Evolutionary conservation across 2,113 vertebrate species (phyloP), one percentile per base, ranked within the genome.

Genomic region (Rynchops niger): DNA sequence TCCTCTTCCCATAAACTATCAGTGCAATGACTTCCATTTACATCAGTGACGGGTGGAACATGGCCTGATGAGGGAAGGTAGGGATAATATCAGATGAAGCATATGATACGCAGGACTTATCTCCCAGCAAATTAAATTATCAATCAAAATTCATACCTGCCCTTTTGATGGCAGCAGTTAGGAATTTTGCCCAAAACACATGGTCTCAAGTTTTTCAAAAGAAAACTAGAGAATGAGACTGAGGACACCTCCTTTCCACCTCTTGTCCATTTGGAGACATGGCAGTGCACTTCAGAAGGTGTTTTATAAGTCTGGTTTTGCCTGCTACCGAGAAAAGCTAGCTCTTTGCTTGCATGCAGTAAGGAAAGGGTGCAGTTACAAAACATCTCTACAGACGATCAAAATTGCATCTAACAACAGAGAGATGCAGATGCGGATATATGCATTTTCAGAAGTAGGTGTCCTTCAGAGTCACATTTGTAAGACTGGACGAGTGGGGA

Each of bases 401-500:
- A 65, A 77, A 72, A 61, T 15, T 49, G 12, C 3, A 0, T 11
- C 49, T 53, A 65, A 73, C 9, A 76, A 21, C 23, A 77, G 32
- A 62, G 83, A 55, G 50, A n/a, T 56, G 34, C 5, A 61, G 79
- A 67, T 3, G 21, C 15, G 50, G 62, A 23, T n/a, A 56, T 4
- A 36, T 0, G 0, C 9, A 15, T 53, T 81, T 72, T 34, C 40
- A 73, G 40, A 63, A 40, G 38, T 0, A 67, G 26, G 18, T 25
- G 34, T 88, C 62, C 61, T 90, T 74, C 14, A 15, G 53, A 16
- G 30, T 21, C 30, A 26, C 43, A 16, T 76, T 29, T 63, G 19
- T 49, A 63, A 76, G 59, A 50, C 26, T n/a, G n/a, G n/a, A n/a
- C 45, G 42, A 58, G 21, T 0, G 0, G 36, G 36, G 5, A 94